Evolutionary conservation across 2,888 invertebrate genomes (phyloP), one percentile per base, ranked within the genome.

Genomic region (Diloba caeruleocephala): DNA sequence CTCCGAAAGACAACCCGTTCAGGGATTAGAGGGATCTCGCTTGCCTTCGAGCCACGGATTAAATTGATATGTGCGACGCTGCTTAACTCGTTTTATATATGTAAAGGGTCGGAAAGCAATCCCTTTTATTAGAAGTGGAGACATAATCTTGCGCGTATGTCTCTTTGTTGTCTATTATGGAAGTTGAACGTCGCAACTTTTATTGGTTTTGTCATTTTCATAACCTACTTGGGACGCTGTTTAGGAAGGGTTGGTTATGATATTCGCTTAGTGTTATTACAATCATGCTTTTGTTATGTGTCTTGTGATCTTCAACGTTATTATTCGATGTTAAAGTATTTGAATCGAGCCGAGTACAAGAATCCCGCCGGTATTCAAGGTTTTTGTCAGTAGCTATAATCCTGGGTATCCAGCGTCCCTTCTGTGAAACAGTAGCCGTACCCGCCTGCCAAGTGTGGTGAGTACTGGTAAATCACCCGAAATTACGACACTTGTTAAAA

Each of bases 1-100:
- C 80, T 79, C 82, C 73, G 74, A 77, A 66, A 82, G 81, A 84
- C 84, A 84, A 82, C 83, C 85, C 81, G 80, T 81, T 78, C 79
- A 70, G 60, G 87, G 89, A 90, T 92, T 89, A 90, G 77, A 85
- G 79, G 87, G 87, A 87, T 90, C 85, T 83, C 83, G 76, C 79
- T 78, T 81, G 85, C 81, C 80, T 85, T 80, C 82, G 81, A 82
- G 2, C 21, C 21, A 21, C 76, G 87, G 88, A 89, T 90, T 90
- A 92, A 89, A 91, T 89, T 91, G 88, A 92, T 90, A 89, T 86
- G 88, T 88, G 88, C 81, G 82, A 85, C 84, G 87, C 81, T 76
- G 78, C 83, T 86, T 84, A 81, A 85, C 87, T 87, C 87, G 84
- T 88, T 92, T 61, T 88, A 90, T 90, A 84, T 84, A 83, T 85